Base-by-base conservation (phyloP, 2,888 invertebrate species). In the Sthenelais limicola region DNA sequence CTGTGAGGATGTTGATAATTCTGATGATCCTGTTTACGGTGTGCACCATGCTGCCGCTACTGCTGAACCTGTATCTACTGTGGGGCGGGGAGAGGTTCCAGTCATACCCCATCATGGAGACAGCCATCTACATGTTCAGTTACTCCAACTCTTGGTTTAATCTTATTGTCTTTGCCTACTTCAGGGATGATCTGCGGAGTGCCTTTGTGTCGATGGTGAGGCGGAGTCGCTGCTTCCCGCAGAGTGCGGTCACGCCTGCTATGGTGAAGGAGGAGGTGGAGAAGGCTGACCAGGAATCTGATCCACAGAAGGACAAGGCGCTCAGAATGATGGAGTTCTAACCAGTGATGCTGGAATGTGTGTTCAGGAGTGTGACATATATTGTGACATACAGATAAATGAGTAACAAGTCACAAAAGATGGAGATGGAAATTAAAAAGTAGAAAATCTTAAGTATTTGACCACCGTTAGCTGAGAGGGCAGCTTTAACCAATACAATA, bases 91-190 rank as follows among this genome's bases (percentile, higher is more conserved):
- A 3, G 3, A 24, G 28, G 56, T 56, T 58, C 48, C 7, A 54
- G 9, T 12, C 21, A n/a, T 33, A 30, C 52, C 30, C 15, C 33
- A 69, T 47, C 3, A 9, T 43, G 1, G 47, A 54, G 58, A 33
- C 30, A n/a, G 18, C 48, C n/a, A n/a, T 54, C 30, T 54, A 73
- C 30, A 35, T 69, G 35, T 35, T 72, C 54, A 28, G 47, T 21
- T 72, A 72, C 26, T 72, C 72, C 35, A 72, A 72, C 33, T 28
- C 54, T n/a, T 73, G 73, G 73, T 49, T 73, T 43, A 73, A 73
- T 47, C 18, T 69, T 3, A 35, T 69, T 7, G 73, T 73, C 3
- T 66, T 69, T 43, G 47, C 52, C 18, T 32, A 35, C 32, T 73
- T 73, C 47, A 28, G 73, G 21, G 56, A 69, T 28, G 73, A 73